Percentiles rank a stretch among this genome's conserved stretches.
phyloP scores from a whole-genome alignment of 1,140 invertebrate species.

The Saxidomus purpurata region DNA sequence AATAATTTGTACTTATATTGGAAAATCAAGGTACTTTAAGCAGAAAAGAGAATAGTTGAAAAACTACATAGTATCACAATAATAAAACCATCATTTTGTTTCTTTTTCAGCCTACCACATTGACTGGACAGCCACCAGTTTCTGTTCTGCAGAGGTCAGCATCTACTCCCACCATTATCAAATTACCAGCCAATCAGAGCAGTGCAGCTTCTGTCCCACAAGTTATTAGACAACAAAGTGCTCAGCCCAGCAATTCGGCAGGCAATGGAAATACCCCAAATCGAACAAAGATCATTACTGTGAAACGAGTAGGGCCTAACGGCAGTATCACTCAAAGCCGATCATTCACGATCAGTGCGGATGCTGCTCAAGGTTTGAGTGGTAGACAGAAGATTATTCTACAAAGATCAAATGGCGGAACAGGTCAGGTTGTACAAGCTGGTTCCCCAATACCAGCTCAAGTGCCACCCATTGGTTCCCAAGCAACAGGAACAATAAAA shows the following conservation, averaged over 20 bases:
- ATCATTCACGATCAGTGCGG: slow-evolving; percentile 64
- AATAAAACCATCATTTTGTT: too few species aligned
- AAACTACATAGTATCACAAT: too few species aligned
- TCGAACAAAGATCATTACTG: slow-evolving; percentile 72
- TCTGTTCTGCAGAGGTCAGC: slow-evolving; percentile 66
- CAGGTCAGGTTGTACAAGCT: slow-evolving; percentile 29
- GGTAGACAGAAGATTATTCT: slow-evolving; percentile 58
- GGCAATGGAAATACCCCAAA: slow-evolving; percentile 45
- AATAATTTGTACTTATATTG: too few species aligned
- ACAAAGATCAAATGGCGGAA: slow-evolving; percentile 47
- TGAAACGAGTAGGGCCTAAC: slow-evolving; percentile 72
- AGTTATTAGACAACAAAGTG: slow-evolving; percentile 32
- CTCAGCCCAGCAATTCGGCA: background rate
- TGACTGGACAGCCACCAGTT: slow-evolving; percentile 7
- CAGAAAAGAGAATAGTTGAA: too few species aligned
- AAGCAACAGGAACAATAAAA: slow-evolving; percentile 24
- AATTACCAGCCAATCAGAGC: slow-evolving; percentile 60
- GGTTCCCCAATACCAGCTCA: slow-evolving; percentile 6
- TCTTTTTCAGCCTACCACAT: slow-evolving; percentile 29
- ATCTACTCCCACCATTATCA: slow-evolving; percentile 71
- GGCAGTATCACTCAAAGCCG: slow-evolving; percentile 65
- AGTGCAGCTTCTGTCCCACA: background rate
- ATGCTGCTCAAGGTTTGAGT: slow-evolving; percentile 29
- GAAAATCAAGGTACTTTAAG: too few species aligned
- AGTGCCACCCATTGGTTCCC: background rate